Base-by-base conservation (phyloP, 92 coral and sea anemone genomes). In the Pocillopora meandrina region DNA sequence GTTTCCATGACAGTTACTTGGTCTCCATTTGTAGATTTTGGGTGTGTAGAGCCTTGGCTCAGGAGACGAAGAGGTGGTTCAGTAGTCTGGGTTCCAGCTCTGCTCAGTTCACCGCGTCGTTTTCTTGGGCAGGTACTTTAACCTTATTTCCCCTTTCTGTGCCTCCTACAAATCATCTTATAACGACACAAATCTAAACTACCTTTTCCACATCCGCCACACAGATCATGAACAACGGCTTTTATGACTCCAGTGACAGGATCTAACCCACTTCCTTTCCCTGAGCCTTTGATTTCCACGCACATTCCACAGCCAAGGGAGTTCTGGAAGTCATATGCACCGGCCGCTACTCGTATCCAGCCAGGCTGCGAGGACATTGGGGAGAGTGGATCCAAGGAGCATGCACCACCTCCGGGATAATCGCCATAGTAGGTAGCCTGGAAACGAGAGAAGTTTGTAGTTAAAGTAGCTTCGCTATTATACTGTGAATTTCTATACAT, bases 281-380 rank as follows among this genome's bases (percentile, higher is more conserved):
- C 94, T 13, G 88, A 20, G 15, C 94, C 94, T 10, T 31, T 81
- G 31, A 93, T 92, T 80, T 91, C 90, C 33, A 91, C 75, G 79
- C 97, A 93, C 97, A 91, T 93, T 47, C 97, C 97, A 47, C 97
- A 93, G 16, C 97, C 97, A 35, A 93, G 85, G 10, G 92, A 87
- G 52, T 88, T 88, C 64, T 87, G 86, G 56, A 90, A 91, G 26
- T 93, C 91, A 13, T 74, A 83, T 1, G 21, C 31, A 56, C 94
- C 93, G 18, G 90, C 97, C 12, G 97, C 97, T 9, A 91, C 90
- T 56, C 91, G 76, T 42, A 91, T 93, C 97, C 94, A 93, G 2
- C 97, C 94, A 0, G 91, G 88, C 72, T 93, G 93, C 16, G 57
- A 65, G 84, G 94, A 76, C 91, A 93, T 78, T 72, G 97, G 97